Evolutionary conservation across 2,113 vertebrate species (phyloP), one percentile per base, ranked within the genome.

Genomic region (Elaphurus davidianus): DNA sequence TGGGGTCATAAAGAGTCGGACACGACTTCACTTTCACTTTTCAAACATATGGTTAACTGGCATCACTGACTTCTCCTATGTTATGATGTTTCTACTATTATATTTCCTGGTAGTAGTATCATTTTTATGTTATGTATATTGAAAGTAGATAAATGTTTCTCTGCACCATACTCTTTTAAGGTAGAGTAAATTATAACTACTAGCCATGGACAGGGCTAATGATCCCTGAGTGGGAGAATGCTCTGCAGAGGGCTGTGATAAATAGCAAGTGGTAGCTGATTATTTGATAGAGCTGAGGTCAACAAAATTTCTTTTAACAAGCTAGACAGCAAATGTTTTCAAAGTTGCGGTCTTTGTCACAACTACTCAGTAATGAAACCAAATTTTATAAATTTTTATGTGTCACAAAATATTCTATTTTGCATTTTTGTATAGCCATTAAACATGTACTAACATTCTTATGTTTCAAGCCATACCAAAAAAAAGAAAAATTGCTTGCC

Each of bases 1-100:
- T 23, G n/a, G 19, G 67, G 9, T 40, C 1, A 0, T 40, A 40
- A 23, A 71, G 2, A 71, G 67, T 40, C 0, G 1, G 67, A 71
- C 67, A 71, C 2, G 0, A 23, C 10, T 40, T 71, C 19, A 40
- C n/a, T 23, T 40, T 71, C n/a, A 23, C n/a, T 71, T 71, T 71
- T 71, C n/a, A 23, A 71, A 5, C 1, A 40, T 71, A 71, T 40
- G 36, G 2, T 71, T 71, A 52, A 94, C 30, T 64, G 17, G 14
- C 30, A 78, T 30, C 54, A 67, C 50, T 71, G 55, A 76, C 27
- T 93, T 47, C 36, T 71, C 12, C 27, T 87, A 45, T 11, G 43
- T 30, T 96, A 43, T 17, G 36, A 62, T 55, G 15, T 60, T 50
- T 92, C 16, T 57, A 88, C 19, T 87, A n/a, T 52, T 30, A 87